Conservation (phyloP, 1,140 invertebrate genomes). For the Telenomus remus region DNA sequence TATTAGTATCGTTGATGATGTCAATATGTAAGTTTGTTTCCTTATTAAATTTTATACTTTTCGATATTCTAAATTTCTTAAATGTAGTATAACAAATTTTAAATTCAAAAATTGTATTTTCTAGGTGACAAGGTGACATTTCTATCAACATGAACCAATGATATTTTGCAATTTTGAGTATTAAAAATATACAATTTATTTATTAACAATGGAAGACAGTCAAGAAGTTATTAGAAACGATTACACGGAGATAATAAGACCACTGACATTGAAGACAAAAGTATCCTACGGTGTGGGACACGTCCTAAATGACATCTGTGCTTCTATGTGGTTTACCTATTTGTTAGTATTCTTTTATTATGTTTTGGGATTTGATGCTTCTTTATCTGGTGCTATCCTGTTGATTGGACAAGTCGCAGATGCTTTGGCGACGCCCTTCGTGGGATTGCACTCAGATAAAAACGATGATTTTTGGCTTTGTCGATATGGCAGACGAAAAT, state of each 20-base stretch:
- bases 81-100: too few relatives aligned
- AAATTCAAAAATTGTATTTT: too few relatives aligned
- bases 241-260: conserved; percentile 62
- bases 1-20: too few relatives aligned
- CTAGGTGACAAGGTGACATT: too few relatives aligned
- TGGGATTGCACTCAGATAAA: conserved; percentile 90
- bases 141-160: too few relatives aligned
- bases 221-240: conserved; percentile 53
- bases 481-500: conserved; percentile 89
- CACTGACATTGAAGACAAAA: conserved; percentile 53
- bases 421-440: conserved; percentile 91
- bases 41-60: too few relatives aligned
- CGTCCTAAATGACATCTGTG: conserved; percentile 95
- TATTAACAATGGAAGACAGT: too few relatives aligned
- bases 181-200: too few relatives aligned
- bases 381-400: conserved; percentile 85
- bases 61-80: too few relatives aligned
- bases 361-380: conserved; percentile 85
- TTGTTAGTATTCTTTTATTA: conserved; percentile 93
- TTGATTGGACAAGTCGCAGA: conserved; percentile 93
- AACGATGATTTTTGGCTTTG: conserved; percentile 80
- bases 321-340: conserved; percentile 98
- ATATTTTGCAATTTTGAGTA: too few relatives aligned
- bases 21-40: too few relatives aligned
- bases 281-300: conserved; percentile 78